Conservation (phyloP, 2,888 invertebrate genomes). For the Amphipoea oculea region DNA sequence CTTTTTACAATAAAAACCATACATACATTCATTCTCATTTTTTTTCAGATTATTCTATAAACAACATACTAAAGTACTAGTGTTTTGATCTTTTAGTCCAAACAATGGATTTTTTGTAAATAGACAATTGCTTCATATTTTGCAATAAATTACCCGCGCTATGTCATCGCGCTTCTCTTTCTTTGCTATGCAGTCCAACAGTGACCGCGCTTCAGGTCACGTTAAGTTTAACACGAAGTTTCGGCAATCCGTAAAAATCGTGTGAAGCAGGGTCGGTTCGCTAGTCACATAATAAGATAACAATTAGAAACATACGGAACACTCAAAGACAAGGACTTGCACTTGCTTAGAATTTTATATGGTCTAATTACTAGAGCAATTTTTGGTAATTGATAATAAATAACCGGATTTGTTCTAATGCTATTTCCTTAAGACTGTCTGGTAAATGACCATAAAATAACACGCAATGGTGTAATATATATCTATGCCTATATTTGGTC, state of each 20-base stretch:
- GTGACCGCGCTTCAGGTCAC: no score
- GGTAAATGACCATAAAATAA: conserved; percentile 26
- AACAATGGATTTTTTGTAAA: no score
- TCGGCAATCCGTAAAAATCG: not conserved
- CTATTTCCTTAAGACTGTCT: conserved; percentile 55
- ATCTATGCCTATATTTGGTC: conserved; percentile 5
- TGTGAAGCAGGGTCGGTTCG: not conserved
- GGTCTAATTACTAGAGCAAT: conserved; percentile 51
- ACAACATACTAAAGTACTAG: no score
- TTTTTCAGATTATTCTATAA: no score
- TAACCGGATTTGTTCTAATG: conserved; percentile 52
- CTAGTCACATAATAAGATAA: not conserved
- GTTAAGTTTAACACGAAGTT: not conserved
- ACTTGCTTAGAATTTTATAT: conserved; percentile 24
- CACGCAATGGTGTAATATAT: conserved; percentile 33
- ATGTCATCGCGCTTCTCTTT: no score
- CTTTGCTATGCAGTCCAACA: no score
- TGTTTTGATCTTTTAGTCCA: no score
- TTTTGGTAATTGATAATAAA: conserved; percentile 57
- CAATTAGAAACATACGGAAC: conserved; percentile 56
- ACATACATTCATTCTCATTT: no score
- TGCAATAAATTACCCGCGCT: no score
- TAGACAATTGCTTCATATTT: no score
- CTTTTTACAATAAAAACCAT: no score
- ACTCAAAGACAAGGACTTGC: conserved; percentile 22